Conservation (phyloP, 2,113 vertebrate genomes). For the Trematocara stigmaticum region DNA sequence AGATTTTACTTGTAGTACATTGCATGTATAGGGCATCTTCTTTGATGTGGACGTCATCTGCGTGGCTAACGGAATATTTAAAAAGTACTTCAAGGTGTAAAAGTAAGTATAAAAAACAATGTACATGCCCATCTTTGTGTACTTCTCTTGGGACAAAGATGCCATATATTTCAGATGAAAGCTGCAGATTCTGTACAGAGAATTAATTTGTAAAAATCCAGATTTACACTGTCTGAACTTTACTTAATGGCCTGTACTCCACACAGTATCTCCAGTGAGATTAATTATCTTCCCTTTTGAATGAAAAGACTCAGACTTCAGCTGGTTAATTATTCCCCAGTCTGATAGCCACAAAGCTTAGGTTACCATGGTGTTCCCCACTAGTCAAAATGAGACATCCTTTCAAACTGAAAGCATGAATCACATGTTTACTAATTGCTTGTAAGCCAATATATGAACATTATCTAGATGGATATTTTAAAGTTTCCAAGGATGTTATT, state of each 20-base stretch:
- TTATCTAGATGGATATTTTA: background rate
- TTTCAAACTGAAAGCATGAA: background rate
- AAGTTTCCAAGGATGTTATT: background rate
- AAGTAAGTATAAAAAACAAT: background rate
- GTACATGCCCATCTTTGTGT: background rate
- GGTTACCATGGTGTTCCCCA: background rate
- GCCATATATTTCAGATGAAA: background rate
- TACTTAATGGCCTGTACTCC: background rate
- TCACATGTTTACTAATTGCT: background rate
- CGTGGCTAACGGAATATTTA: background rate
- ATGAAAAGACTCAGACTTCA: background rate
- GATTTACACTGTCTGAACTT: background rate
- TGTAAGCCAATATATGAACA: background rate
- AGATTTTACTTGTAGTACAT: background rate
- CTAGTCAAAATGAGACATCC: background rate
- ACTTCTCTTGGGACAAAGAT: background rate
- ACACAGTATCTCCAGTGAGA: background rate
- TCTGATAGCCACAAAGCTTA: background rate
- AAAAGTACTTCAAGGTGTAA: background rate
- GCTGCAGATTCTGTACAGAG: background rate
- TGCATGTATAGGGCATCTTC: background rate
- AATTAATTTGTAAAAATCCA: background rate
- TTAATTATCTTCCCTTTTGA: background rate
- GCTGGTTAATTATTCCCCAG: background rate
- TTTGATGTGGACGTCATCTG: background rate